phyloP scores from a whole-genome alignment of 2,797 vertebrate species.

The Fistularia commersonii region DNA sequence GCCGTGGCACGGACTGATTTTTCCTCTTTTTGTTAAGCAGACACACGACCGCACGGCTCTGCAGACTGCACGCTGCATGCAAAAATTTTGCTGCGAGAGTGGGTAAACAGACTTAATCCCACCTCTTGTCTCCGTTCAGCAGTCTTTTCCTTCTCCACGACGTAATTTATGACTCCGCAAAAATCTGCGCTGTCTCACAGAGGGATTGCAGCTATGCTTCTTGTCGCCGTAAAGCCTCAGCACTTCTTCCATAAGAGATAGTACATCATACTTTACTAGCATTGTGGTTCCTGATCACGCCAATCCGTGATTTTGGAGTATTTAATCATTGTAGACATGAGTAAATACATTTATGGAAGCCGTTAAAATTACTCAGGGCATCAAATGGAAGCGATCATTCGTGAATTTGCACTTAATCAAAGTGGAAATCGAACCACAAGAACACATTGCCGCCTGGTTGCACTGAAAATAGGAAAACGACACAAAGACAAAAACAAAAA shows the following conservation, averaged over 20 bases:
- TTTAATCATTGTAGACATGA: constrained; percentile 10
- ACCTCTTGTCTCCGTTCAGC: constrained; percentile 12
- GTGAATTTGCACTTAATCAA: no score
- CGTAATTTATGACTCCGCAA: constrained; percentile 45
- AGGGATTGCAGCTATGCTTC: constrained; percentile 41
- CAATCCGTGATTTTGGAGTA: constrained; percentile 23
- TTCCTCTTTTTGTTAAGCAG: constrained; percentile 8
- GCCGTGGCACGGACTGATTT: constrained; percentile 1
- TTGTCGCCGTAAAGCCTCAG: constrained; percentile 31
- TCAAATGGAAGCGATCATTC: no score
- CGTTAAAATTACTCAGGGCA: no score
- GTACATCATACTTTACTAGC: constrained; percentile 43
- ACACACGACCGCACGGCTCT: constrained; percentile 13
- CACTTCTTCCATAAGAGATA: constrained; percentile 43
- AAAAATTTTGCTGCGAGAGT: constrained; percentile 29
- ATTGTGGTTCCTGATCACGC: constrained; percentile 16
- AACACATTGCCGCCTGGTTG: no score
- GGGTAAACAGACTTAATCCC: neutral
- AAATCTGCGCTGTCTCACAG: constrained; percentile 44
- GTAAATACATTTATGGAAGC: constrained; percentile 19
- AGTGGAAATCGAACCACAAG: no score
- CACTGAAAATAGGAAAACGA: no score
- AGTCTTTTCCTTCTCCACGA: constrained; percentile 28
- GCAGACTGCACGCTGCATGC: constrained; percentile 19
- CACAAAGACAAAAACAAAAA: no score